Evolutionary conservation across 2,888 invertebrate genomes (phyloP).

Genomic region (Aradus depressus): DNA sequence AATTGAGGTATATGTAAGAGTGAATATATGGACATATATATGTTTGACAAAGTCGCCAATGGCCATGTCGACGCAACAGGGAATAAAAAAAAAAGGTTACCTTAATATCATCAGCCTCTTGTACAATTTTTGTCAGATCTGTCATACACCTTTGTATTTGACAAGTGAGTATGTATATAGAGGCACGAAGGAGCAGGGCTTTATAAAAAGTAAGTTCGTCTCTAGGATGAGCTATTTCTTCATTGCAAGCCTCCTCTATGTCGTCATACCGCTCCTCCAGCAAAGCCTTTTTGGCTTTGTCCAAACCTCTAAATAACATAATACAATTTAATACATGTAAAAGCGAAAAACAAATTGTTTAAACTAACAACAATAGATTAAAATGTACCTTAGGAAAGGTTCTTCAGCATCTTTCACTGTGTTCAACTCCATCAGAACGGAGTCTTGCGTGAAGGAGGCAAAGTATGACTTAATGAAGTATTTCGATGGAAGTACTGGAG

Average conservation of each 20-base stretch:
- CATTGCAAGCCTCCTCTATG: slow-evolving; percentile 65
- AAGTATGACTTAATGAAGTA: slow-evolving; percentile 81
- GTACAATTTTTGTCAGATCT: slow-evolving; percentile 56
- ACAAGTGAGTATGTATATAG: slow-evolving; percentile 69
- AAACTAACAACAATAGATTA: not conserved
- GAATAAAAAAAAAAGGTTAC: too few species aligned
- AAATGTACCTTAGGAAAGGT: slow-evolving; percentile 4
- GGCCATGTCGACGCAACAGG: too few species aligned
- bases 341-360: not conserved
- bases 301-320: slow-evolving; percentile 46
- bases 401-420: not conserved
- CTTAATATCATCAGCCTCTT: slow-evolving; percentile 21
- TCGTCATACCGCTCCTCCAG: slow-evolving; percentile 62
- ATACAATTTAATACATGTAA: slow-evolving; percentile 12
- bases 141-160: slow-evolving; percentile 58
- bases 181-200: slow-evolving; percentile 68
- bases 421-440: slow-evolving; percentile 40
- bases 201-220: slow-evolving; percentile 17
- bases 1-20: too few species aligned
- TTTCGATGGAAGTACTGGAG: slow-evolving; percentile 66
- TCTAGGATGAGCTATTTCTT: slow-evolving; percentile 51
- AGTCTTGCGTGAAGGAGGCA: slow-evolving; percentile 77
- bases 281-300: slow-evolving; percentile 57
- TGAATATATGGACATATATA: too few species aligned
- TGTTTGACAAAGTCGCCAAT: too few species aligned